These are phyloP conservation scores for Asbolus verrucosus DNA, from an alignment of 1,140 invertebrate species.

Conservation along the genomic window DNA sequence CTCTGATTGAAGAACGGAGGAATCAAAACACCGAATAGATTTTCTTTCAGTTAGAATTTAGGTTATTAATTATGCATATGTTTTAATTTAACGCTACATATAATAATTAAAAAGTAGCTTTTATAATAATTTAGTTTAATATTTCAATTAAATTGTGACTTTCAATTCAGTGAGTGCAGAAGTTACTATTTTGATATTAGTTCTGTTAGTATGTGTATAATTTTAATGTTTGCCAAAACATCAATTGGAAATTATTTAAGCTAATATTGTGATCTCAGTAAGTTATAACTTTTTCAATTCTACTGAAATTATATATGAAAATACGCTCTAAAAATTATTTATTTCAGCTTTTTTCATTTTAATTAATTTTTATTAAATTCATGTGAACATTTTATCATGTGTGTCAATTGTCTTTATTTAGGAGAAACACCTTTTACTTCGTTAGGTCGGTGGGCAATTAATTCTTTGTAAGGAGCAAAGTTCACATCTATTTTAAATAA, in stretches of 20 bases:
- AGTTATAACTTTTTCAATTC: background rate
- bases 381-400: slow-evolving; percentile 15
- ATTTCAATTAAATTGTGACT: background rate
- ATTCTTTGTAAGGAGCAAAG: slow-evolving; percentile 14
- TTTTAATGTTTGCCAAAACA: too few relatives aligned
- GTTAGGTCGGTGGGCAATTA: slow-evolving; percentile 17
- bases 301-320: background rate
- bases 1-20: slow-evolving; percentile 60
- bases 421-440: background rate
- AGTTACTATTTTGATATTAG: too few relatives aligned
- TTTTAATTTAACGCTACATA: too few relatives aligned
- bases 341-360: slow-evolving; percentile 20
- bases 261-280: background rate
- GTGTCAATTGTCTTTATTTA: slow-evolving; percentile 18
- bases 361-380: slow-evolving; percentile 36
- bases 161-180: too few relatives aligned
- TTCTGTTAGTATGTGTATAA: too few relatives aligned
- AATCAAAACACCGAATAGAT: slow-evolving; percentile 52
- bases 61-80: slow-evolving; percentile 24
- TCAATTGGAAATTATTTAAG: background rate
- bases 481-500: slow-evolving; percentile 32
- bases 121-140: slow-evolving; percentile 7
- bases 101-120: too few relatives aligned
- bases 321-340: slow-evolving; percentile 11
- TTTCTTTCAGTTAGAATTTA: slow-evolving; percentile 37